Conservation (phyloP, 2,888 invertebrate species). For the Prosopocoilus inquinatus region DNA sequence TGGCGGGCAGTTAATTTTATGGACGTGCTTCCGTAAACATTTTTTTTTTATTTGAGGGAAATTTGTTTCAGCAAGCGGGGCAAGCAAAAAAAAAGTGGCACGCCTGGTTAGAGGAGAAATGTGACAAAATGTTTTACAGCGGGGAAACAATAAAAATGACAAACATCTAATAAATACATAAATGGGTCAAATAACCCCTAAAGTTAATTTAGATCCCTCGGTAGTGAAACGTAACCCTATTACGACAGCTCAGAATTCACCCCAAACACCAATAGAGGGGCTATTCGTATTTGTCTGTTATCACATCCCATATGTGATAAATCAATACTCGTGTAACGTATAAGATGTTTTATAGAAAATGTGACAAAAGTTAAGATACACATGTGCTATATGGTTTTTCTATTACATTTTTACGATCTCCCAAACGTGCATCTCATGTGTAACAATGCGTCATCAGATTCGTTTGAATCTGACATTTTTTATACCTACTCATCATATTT, state of each 20-base stretch:
- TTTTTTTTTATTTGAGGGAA: no score
- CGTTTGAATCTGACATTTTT: no score
- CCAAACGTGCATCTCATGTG: no score
- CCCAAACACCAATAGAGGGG: slow-evolving; percentile 26
- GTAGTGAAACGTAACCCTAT: slow-evolving; percentile 29
- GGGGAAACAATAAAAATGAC: slow-evolving; percentile 16
- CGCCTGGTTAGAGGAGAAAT: not conserved
- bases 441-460: no score
- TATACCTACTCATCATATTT: no score
- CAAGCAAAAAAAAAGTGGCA: no score
- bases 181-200: slow-evolving; percentile 27
- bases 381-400: not conserved
- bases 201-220: slow-evolving; percentile 34
- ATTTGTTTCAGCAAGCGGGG: no score
- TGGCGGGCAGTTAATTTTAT: no score
- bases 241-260: slow-evolving; percentile 23
- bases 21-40: no score
- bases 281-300: slow-evolving; percentile 31
- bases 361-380: not conserved
- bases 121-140: not conserved
- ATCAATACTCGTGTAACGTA: slow-evolving; percentile 27
- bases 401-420: no score
- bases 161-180: slow-evolving; percentile 20
- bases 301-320: slow-evolving; percentile 33
- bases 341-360: not conserved